Base-by-base conservation (phyloP, 1,140 invertebrate species). In the Diachasma alloeum region DNA sequence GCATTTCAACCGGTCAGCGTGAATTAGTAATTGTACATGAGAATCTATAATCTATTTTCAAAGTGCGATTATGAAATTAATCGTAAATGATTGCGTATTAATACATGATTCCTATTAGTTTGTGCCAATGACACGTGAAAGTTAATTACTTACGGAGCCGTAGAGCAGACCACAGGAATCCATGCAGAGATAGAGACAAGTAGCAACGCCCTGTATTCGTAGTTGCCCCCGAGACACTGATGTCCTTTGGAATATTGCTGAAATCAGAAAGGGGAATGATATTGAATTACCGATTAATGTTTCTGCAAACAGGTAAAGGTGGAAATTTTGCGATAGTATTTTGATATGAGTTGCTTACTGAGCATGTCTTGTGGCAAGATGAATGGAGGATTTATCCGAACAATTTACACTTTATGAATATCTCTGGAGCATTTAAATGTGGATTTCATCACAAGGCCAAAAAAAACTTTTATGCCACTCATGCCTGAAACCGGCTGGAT, bases 171-270 rank as follows among this genome's bases (percentile, higher is more conserved):
- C 95, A 87, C 94, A 96, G 78, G 92, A 91, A 89, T 95, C 94
- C 94, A 96, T 95, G 87, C 95, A 96, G 83, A 96, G 93, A 91
- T 93, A 96, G 84, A 95, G 91, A 87, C 94, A 95, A 77, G 95
- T 95, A 81, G 94, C 93, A 75, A 95, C 92, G 86, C 94, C 94
- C 91, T 95, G 94, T 83, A 96, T 95, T 90, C 93, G 94, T 87
- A 96, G 90, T 90, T 94, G 93, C 84, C 94, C 94, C 83, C 92
- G 91, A 85, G 93, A 93, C 83, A 94, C 93, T 72, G 94, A 94
- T 74, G 91, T 93, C 87, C 94, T 92, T 90, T 95, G 94, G 85
- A 96, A 92, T 88, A 96, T 95, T 77, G 94, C 95, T 96, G 92
- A 53, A 95, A 94, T 83, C 90, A 87, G 86, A 85, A 85, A 19